Evolutionary conservation across 2,888 invertebrate species (phyloP).

Genomic region (Teleogryllus oceanicus): DNA sequence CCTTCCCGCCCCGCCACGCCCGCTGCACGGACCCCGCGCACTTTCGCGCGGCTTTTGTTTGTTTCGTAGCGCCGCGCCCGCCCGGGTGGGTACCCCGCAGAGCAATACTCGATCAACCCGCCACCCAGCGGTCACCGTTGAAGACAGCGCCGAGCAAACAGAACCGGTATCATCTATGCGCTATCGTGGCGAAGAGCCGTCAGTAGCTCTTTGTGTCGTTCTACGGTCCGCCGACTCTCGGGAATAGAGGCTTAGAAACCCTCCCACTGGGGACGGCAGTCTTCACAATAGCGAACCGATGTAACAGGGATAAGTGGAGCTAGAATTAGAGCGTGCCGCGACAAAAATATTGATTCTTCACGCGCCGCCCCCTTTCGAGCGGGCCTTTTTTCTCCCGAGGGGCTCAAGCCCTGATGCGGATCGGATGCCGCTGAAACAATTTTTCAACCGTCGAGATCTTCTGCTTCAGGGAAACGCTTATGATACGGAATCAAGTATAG

Average conservation of each 20-base stretch:
- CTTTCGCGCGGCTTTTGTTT: background rate
- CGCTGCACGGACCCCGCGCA: background rate
- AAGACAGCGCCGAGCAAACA: background rate
- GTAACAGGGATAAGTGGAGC: conserved; percentile 4
- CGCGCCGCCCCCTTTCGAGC: background rate
- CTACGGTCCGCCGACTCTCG: background rate
- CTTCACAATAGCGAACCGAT: background rate
- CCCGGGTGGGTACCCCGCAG: too few species aligned
- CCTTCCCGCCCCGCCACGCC: background rate
- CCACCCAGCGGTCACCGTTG: too few species aligned
- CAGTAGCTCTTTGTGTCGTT: conserved; percentile 18
- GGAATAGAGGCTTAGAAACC: background rate
- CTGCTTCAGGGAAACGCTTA: background rate
- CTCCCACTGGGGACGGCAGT: background rate
- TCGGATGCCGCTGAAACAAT: background rate
- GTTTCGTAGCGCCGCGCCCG: background rate
- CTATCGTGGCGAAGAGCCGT: background rate
- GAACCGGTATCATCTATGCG: background rate
- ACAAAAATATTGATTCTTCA: conserved; percentile 6
- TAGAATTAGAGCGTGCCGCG: conserved; percentile 12
- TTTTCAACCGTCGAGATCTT: background rate
- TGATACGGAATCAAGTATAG: too few species aligned
- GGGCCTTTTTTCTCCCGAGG: background rate
- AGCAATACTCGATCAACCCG: too few species aligned
- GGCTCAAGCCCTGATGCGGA: background rate